Percentiles rank a stretch among this genome's conserved stretches.
These are phyloP conservation scores for Xanthorhoe designata DNA, from an alignment of 2,888 invertebrate species.

Conservation along the genomic window DNA sequence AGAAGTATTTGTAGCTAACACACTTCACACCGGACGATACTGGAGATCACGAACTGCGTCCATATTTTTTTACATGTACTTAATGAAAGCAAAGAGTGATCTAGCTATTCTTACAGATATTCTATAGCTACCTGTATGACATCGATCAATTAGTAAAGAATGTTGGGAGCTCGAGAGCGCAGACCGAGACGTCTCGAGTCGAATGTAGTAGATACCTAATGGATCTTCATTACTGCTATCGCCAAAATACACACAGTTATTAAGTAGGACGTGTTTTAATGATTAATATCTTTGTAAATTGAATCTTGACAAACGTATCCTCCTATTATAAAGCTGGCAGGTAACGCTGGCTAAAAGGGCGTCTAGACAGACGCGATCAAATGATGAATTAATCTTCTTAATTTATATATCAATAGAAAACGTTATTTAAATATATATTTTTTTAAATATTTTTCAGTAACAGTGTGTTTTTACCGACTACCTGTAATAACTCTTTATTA, in stretches of 20 bases:
- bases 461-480: background rate
- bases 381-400: conserved; percentile 18
- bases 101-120: conserved; percentile 8
- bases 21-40: conserved; percentile 13
- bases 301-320: conserved; percentile 32
- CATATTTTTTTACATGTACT: background rate
- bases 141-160: conserved; percentile 62
- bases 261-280: conserved; percentile 39
- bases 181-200: conserved; percentile 51
- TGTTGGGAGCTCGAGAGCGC: conserved; percentile 47
- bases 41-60: background rate
- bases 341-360: conserved; percentile 24
- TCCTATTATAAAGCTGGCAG: conserved; percentile 31
- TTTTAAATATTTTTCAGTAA: background rate
- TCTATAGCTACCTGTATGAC: conserved; percentile 22
- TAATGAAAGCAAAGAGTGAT: background rate
- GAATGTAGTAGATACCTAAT: conserved; percentile 54
- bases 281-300: conserved; percentile 47
- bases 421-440: background rate
- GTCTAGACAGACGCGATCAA: conserved; percentile 21
- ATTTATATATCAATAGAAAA: conserved; percentile 18
- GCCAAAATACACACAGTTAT: conserved; percentile 51
- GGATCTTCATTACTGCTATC: conserved; percentile 55
- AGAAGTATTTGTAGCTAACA: conserved; percentile 11
- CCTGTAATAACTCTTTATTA: background rate